A percentile compares a stretch with the other conserved stretches of the same genome.
Evolutionary conservation across 2,888 invertebrate species (phyloP).

Genomic region (Eledona agricola): DNA sequence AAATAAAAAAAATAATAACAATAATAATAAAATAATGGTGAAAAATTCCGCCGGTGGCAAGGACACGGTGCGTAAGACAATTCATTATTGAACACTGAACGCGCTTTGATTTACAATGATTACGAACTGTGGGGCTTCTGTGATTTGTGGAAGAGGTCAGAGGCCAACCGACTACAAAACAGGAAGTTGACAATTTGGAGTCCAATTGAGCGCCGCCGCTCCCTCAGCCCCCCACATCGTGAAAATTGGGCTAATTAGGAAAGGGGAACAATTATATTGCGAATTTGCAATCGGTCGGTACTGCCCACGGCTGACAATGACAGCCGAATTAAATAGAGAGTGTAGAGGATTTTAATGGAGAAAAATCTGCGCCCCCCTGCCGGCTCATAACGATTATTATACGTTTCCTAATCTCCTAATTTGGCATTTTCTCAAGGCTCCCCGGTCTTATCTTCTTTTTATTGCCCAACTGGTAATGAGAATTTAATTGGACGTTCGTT

Average conservation of each 20-base stretch:
- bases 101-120: constrained; percentile 36
- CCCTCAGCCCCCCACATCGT: too few species aligned
- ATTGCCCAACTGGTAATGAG: too few species aligned
- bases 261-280: constrained; percentile 11
- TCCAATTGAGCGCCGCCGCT: constrained; percentile 30
- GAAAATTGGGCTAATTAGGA: too few species aligned
- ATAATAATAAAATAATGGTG: constrained; percentile 20
- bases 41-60: constrained; percentile 36
- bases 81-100: constrained; percentile 41
- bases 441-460: constrained; percentile 15
- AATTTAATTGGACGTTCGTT: too few species aligned
- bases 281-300: too few species aligned
- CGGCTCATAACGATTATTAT: constrained; percentile 16
- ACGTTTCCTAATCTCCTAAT: constrained; percentile 16
- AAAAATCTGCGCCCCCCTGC: constrained; percentile 16
- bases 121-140: too few species aligned
- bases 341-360: constrained; percentile 8
- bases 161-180: constrained; percentile 19
- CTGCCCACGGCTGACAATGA: background rate
- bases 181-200: constrained; percentile 34
- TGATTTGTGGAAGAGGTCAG: background rate
- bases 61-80: constrained; percentile 40
- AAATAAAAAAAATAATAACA: constrained; percentile 18
- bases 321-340: constrained; percentile 7
- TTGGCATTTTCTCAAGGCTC: constrained; percentile 9